These are phyloP conservation scores for Micrastur ruficollis DNA, from an alignment of 2,797 vertebrate genomes.

Conservation along the genomic window DNA sequence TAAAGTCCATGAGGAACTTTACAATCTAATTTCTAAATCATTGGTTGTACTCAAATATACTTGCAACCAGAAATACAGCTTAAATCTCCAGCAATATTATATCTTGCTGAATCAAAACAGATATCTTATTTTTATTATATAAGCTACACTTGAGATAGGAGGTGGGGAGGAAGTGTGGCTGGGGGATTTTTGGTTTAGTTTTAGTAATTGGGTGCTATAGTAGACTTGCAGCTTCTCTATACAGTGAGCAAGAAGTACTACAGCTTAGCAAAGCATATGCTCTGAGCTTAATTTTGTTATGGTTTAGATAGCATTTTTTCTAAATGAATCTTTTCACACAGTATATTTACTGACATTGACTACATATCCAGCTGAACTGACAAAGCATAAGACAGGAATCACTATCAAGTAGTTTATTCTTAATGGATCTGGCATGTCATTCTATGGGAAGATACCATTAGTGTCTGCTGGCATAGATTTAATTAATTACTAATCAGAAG, in stretches of 20 bases:
- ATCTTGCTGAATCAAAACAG: not conserved
- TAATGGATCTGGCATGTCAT: slow-evolving; percentile 4
- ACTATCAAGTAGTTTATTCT: slow-evolving; percentile 11
- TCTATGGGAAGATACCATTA: slow-evolving; percentile 9
- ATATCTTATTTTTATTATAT: not conserved
- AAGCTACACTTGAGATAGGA: not conserved
- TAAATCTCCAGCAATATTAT: not conserved
- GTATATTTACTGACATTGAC: not conserved
- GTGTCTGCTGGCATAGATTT: slow-evolving; percentile 5
- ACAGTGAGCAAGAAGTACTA: not conserved
- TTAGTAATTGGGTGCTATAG: not conserved
- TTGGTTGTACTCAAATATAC: not conserved
- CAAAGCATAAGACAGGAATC: not conserved
- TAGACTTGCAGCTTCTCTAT: not conserved
- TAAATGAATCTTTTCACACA: not conserved
- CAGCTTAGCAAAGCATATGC: not conserved
- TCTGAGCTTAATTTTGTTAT: not conserved
- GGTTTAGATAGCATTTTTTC: not conserved
- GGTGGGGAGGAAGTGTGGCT: not conserved
- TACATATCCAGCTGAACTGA: not conserved
- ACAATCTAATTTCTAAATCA: not conserved
- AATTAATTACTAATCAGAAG: slow-evolving; percentile 56
- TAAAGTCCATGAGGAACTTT: not conserved
- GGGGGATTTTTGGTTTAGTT: not conserved
- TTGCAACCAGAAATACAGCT: not conserved